Base-by-base conservation (phyloP, 2,797 vertebrate genomes). In the Amblyraja radiata region DNA sequence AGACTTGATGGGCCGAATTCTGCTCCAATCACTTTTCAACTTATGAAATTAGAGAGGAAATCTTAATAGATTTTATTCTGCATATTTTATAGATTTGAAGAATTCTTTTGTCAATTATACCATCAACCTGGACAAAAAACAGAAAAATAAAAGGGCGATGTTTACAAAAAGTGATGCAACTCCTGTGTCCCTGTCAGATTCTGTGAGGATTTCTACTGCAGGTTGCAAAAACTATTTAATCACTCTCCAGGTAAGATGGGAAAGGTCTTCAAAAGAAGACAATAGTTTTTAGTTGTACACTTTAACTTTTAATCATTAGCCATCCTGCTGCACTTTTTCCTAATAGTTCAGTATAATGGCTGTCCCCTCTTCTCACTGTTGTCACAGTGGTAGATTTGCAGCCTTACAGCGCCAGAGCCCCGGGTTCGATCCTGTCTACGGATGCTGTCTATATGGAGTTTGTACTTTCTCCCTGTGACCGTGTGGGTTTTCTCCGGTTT, bases 41-140 rank as follows among this genome's bases (percentile, higher is more conserved):
- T 54, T 54, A 54, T 5, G 0, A 65, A 25, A 91, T 39, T 91
- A 86, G 32, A 54, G 7, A 54, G 65, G 6, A 3, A 39, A 3
- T 91, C 21, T 39, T 46, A 46, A 73, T 54, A 21, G 1, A n/a
- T 23, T 54, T 91, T 92, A 76, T 92, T 92, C 32, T 74, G 11
- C 11, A 28, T 76, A 25, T 21, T 28, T 92, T 76, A 58, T 54
- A 92, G 90, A 92, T 92, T 76, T 74, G 39, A 76, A 13, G 5
- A 92, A 92, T 76, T 54, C 90, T 3, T 80, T 94, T 93, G 73
- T 96, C 93, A 14, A 77, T 32, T 96, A 96, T 94, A 94, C 93
- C 0, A 84, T 97, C 95, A 95, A 96, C 0, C 94, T 97, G 93
- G 97, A 97, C 74, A 93, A 94, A 93, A 74, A 6, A 32, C 96